A percentile compares a stretch with the other conserved stretches of the same genome.
Conservation (phyloP, 2,888 invertebrate species). For the Diabrotica balteata region DNA sequence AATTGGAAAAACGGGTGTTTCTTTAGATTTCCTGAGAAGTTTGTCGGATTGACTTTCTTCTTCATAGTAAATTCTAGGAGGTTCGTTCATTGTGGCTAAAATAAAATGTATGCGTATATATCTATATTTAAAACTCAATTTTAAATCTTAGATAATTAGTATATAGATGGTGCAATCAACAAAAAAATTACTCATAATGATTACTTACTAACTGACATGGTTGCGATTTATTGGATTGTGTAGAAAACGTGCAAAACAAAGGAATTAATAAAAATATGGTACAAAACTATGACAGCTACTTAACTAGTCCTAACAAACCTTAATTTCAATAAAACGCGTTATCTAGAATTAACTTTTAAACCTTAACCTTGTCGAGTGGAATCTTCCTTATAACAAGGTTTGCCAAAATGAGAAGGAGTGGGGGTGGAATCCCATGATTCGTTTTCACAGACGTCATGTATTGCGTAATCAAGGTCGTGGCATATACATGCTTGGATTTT, state of each 20-base stretch:
- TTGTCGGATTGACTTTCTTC: slow-evolving; percentile 67
- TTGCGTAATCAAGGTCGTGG: no score
- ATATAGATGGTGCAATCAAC: slow-evolving; percentile 1
- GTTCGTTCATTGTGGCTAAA: slow-evolving; percentile 26
- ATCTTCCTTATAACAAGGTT: no score
- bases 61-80: slow-evolving; percentile 42
- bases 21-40: slow-evolving; percentile 72
- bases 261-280: neutral
- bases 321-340: no score
- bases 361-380: no score
- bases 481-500: no score
- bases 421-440: no score
- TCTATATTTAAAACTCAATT: neutral
- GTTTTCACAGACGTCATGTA: no score
- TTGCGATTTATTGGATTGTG: neutral
- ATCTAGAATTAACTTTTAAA: no score
- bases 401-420: no score
- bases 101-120: slow-evolving; percentile 5
- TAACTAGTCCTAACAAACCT: slow-evolving; percentile 22
- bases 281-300: slow-evolving; percentile 1
- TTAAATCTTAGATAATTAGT: neutral
- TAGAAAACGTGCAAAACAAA: neutral
- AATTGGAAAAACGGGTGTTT: slow-evolving; percentile 75
- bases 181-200: neutral
- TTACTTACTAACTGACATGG: slow-evolving; percentile 19